These are phyloP conservation scores for Andrena bicolor DNA, from an alignment of 2,888 invertebrate genomes.

Conservation along the genomic window DNA sequence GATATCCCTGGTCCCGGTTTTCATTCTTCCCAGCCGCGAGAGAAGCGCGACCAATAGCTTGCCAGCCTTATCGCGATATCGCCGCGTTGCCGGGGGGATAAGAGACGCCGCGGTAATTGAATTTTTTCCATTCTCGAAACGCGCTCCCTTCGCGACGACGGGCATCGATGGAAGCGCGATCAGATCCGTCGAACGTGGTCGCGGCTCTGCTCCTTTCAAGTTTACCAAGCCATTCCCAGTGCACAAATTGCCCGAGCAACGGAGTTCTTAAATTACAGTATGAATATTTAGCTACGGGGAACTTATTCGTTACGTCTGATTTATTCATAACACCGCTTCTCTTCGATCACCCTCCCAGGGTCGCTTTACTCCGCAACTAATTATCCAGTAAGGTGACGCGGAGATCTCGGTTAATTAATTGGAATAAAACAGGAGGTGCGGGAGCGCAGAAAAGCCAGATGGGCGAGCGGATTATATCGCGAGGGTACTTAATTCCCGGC, in stretches of 20 bases:
- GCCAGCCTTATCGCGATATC: constrained; percentile 40
- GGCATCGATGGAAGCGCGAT: background rate
- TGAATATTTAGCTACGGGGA: background rate
- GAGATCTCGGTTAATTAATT: background rate
- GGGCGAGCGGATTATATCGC: background rate
- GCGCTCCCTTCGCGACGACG: constrained; percentile 4
- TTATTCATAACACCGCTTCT: background rate
- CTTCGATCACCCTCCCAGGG: background rate
- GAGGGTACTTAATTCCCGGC: background rate
- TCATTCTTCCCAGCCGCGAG: background rate
- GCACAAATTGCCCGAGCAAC: background rate
- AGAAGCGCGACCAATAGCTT: constrained; percentile 18
- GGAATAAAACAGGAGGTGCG: background rate
- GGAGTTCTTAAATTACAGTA: no score
- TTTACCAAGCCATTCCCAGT: background rate
- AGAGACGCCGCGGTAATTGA: constrained; percentile 20
- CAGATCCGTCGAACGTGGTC: background rate
- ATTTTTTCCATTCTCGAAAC: constrained; percentile 28
- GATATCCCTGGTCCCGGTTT: constrained; percentile 8
- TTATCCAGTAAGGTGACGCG: background rate
- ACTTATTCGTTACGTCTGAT: no score
- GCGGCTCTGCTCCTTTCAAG: background rate
- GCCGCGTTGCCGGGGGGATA: background rate
- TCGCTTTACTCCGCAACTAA: background rate
- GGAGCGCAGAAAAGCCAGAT: background rate